Base-by-base conservation (phyloP, 2,113 vertebrate species). In the Pyxicephalus adspersus region DNA sequence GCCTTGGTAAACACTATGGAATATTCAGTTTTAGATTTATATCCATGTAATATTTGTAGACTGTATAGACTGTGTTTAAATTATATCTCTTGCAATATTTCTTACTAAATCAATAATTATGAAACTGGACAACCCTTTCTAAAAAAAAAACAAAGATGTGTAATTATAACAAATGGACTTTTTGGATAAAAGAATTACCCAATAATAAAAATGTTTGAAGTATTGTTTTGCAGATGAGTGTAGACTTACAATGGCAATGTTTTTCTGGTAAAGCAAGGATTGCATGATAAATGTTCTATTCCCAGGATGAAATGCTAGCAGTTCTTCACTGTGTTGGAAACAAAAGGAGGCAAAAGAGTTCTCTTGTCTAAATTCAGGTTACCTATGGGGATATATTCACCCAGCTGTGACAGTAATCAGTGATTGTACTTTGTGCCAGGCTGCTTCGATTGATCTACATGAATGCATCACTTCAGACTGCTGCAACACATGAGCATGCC, bases 341-440 rank as follows among this genome's bases (percentile, higher is more conserved):
- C 28, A 68, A 58, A 57, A 34, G 64, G 31, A 51, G 45, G 50
- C 11, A 54, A 78, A 57, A 57, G 51, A 54, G 38, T 18, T 22
- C 16, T 58, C 51, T 67, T 66, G 63, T 54, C 63, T 57, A 57
- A 67, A 52, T 34, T 31, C 64, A 57, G 52, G 52, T 67, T 58
- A 78, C 76, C 64, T 78, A 67, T 78, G 76, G 76, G 76, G 54
- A 67, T 78, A 78, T 78, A 78, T 57, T 78, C 76, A 67, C 64
- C 76, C 64, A 67, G 52, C 76, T 78, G 76, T 78, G 76, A 78
- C 64, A 58, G 64, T 57, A 31, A 38, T 57, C 29, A 25, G n/a
- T 26, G 7, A n/a, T n/a, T 57, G 76, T 68, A 31, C 52, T 31
- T 77, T 66, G 76, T 77, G 61, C 51, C 52, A 66, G 54, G 29